These are phyloP conservation scores for Oplegnathus fasciatus DNA, from an alignment of 2,113 vertebrate species.

Conservation along the genomic window DNA sequence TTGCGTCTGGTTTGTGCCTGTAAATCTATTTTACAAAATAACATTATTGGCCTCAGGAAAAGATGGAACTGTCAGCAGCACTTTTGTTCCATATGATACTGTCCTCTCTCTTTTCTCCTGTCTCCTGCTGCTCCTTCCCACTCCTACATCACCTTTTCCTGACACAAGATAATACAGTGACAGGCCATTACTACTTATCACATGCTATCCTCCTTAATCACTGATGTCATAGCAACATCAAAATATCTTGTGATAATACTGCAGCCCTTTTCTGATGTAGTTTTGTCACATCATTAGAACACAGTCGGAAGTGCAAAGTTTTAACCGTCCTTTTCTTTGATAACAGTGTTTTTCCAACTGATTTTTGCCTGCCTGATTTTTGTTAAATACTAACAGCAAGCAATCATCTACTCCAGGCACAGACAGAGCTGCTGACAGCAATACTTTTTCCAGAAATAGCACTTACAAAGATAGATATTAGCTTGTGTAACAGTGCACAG, in stretches of 20 bases:
- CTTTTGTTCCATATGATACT: conserved; percentile 28
- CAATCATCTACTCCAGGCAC: neutral
- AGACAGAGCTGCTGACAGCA: neutral
- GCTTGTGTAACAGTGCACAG: neutral
- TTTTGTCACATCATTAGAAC: conserved; percentile 67
- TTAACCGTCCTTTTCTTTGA: conserved; percentile 24
- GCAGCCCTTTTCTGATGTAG: conserved; percentile 17
- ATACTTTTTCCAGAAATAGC: neutral
- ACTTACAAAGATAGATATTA: neutral
- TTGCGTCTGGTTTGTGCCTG: conserved; percentile 28
- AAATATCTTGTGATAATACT: conserved; percentile 54
- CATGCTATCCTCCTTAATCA: conserved; percentile 63
- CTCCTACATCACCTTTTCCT: conserved; percentile 55
- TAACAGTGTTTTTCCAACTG: conserved; percentile 27
- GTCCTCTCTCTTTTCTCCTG: conserved; percentile 31
- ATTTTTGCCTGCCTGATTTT: conserved; percentile 8
- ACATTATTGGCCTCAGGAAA: conserved; percentile 33
- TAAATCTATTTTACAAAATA: conserved; percentile 49
- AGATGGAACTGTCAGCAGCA: conserved; percentile 47
- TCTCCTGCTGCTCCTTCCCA: conserved; percentile 40
- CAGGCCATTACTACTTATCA: conserved; percentile 75
- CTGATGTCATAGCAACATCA: conserved; percentile 51
- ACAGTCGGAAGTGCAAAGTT: conserved; percentile 38
- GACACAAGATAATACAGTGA: conserved; percentile 67
- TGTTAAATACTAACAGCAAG: conserved; percentile 7